phyloP scores from a whole-genome alignment of 2,113 vertebrate genomes.

The Dendropsophus ebraccatus region DNA sequence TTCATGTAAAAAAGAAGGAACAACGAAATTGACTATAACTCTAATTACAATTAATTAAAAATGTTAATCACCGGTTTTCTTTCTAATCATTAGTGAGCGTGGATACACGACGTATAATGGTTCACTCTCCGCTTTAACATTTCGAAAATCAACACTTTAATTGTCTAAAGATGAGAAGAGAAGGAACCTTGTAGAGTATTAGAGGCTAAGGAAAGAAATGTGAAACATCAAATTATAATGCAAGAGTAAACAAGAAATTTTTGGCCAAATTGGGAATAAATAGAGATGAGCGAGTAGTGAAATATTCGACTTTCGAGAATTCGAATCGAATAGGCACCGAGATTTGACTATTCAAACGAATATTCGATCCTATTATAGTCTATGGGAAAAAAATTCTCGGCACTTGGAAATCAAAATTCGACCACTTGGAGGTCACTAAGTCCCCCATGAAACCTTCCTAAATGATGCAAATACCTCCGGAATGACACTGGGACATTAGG shows the following conservation, averaged over 20 bases:
- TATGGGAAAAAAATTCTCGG: too few relatives aligned
- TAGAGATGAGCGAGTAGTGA: too few relatives aligned
- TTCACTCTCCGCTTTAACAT: neutral
- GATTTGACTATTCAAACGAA: too few relatives aligned
- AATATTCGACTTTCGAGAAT: too few relatives aligned
- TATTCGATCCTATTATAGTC: too few relatives aligned
- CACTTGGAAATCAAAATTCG: too few relatives aligned
- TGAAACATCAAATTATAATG: neutral
- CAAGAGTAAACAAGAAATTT: neutral
- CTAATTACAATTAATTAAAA: slow-evolving; percentile 26
- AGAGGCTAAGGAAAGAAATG: neutral
- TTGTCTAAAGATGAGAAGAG: neutral
- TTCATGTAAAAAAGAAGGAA: slow-evolving; percentile 1
- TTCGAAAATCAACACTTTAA: neutral
- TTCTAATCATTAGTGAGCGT: neutral
- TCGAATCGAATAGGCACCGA: too few relatives aligned
- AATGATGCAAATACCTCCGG: too few relatives aligned
- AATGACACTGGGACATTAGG: too few relatives aligned
- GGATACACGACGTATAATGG: neutral
- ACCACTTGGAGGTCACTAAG: too few relatives aligned
- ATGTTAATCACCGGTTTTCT: slow-evolving; percentile 13
- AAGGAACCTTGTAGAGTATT: neutral
- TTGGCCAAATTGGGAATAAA: neutral
- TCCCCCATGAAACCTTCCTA: too few relatives aligned
- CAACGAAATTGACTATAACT: slow-evolving; percentile 26